Evolutionary conservation across 2,888 invertebrate genomes (phyloP).

Genomic region (Nomada lathburiana): DNA sequence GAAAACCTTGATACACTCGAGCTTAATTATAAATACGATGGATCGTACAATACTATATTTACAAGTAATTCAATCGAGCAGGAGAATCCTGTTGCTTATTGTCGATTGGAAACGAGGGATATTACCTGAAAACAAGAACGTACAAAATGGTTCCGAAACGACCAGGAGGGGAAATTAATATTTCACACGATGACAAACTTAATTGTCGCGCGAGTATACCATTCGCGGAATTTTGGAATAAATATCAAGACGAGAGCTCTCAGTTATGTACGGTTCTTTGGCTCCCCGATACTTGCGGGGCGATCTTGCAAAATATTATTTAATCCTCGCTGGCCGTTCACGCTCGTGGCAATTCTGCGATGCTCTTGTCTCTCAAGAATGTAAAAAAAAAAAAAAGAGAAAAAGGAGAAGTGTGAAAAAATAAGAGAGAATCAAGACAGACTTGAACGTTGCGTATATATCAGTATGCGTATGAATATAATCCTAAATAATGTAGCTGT

Average conservation of each 20-base stretch:
- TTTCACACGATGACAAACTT: conserved; percentile 65
- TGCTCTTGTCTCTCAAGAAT: conserved; percentile 38
- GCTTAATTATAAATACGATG: conserved; percentile 76
- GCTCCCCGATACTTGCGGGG: conserved; percentile 49
- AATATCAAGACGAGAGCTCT: conserved; percentile 63
- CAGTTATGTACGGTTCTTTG: conserved; percentile 60
- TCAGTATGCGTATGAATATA: conserved; percentile 61
- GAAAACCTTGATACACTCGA: conserved; percentile 80
- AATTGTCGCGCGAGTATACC: conserved; percentile 38
- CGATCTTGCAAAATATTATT: conserved; percentile 80
- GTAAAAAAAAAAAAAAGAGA: conserved; percentile 2
- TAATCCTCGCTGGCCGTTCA: conserved; percentile 83
- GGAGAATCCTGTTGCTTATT: conserved; percentile 58
- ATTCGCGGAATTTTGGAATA: conserved; percentile 55
- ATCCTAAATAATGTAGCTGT: conserved; percentile 62
- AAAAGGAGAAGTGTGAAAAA: conserved; percentile 8
- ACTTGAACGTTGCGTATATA: conserved; percentile 54
- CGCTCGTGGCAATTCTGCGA: conserved; percentile 46
- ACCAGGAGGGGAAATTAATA: conserved; percentile 84
- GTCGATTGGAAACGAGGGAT: conserved; percentile 19
- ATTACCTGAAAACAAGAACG: conserved; percentile 17
- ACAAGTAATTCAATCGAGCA: conserved; percentile 77
- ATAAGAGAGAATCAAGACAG: conserved; percentile 30
- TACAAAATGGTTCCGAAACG: conserved; percentile 65
- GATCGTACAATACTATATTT: conserved; percentile 79